Conservation (phyloP, 2,113 vertebrate genomes). For the Dissostichus mawsoni region DNA sequence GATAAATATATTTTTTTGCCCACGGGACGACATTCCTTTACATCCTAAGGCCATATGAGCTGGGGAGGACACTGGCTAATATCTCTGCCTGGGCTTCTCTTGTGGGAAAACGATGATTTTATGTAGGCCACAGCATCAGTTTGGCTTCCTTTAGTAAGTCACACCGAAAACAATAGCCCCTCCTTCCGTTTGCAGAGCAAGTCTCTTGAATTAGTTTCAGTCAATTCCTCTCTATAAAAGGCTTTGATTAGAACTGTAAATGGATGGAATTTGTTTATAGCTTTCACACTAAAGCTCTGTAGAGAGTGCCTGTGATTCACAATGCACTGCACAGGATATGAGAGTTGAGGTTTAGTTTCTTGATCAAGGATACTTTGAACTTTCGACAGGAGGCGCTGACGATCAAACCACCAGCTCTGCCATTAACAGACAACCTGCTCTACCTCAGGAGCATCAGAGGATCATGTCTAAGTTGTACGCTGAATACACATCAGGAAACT, state of each 20-base stretch:
- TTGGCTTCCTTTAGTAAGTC: conserved; percentile 22
- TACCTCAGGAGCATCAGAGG: no score
- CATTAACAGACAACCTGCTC: background rate
- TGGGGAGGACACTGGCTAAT: conserved; percentile 14
- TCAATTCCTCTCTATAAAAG: conserved; percentile 33
- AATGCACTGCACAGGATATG: background rate
- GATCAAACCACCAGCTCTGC: conserved; percentile 5
- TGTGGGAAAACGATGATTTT: background rate
- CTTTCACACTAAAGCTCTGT: conserved; percentile 20
- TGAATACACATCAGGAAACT: no score
- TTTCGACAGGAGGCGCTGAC: background rate
- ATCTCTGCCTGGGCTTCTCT: conserved; percentile 13
- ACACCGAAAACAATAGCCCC: conserved; percentile 25
- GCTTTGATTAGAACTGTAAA: background rate
- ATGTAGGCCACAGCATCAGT: conserved; percentile 26
- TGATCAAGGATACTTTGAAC: conserved; percentile 7
- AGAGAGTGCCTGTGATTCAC: conserved; percentile 9
- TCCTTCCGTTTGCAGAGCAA: conserved; percentile 3
- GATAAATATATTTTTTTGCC: conserved; percentile 34
- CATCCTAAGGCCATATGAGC: conserved; percentile 13
- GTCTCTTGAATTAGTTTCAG: background rate
- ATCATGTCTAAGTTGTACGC: no score
- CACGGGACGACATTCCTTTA: conserved; percentile 42
- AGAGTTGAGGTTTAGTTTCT: conserved; percentile 13
- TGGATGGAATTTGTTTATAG: conserved; percentile 7